Base-by-base conservation (phyloP, 1,140 invertebrate species). In the Saxidomus purpurata region DNA sequence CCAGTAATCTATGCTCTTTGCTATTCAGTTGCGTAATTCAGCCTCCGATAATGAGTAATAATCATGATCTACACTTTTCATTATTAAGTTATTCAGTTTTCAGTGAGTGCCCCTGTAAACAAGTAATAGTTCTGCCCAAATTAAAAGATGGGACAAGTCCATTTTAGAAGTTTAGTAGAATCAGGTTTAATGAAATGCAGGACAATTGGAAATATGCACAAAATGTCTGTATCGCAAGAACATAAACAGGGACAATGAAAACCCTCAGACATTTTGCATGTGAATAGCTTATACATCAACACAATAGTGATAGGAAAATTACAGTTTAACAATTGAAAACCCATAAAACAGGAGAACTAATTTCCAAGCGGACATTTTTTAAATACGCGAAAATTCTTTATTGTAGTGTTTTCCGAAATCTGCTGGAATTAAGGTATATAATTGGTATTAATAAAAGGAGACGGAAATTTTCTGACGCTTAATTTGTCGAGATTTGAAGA, bases 321-420 rank as follows among this genome's bases (percentile, higher is more conserved):
- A 84, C 82, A 71, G 40, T 71, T 84, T 69, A 84, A 84, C 82
- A 84, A 84, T 84, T 84, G 82, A 84, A 84, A 67, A 47, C 38
- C 15, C 63, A 84, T 69, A 84, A 84, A 84, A 69, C 63, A 84
- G 22, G 43, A 36, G 40, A 84, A 69, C 59, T 49, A 69, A 84
- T 71, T 71, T 84, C 82, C 82, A 84, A 69, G n/a, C 63, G n/a
- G 82, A 84, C 82, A 67, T 84, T 84, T 84, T 67, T 84, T 67
- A 84, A 84, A 19, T 84, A 84, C 67, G 71, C 67, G 63, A 84
- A 84, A 84, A 52, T 40, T 49, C 63, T 84, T 84, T 84, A 84
- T 84, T 69, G 82, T 71, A 31, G 38, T 34, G 25, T 69, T 84
- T 84, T 61, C n/a, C 59, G 28, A 84, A 82, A 61, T 31, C 82